Base-by-base conservation (phyloP, 1,140 invertebrate species). In the Brachionus koreanus region DNA sequence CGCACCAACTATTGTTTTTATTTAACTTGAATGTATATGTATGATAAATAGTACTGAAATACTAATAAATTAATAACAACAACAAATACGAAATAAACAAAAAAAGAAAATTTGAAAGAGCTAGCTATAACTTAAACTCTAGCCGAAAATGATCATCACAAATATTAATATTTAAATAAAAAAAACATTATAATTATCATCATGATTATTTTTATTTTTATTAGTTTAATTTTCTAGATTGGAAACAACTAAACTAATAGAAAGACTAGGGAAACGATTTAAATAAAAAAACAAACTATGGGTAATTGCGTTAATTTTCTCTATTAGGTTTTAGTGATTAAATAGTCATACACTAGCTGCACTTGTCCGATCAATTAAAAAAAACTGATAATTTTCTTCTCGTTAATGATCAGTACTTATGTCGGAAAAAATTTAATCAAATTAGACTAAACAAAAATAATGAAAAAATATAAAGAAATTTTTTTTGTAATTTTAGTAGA, bases 161-260 rank as follows among this genome's bases (percentile, higher is more conserved):
- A 74, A 74, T 39, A 72, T 46, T 74, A 46, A 46, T 74, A 74
- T 74, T 74, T 74, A 74, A 74, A 74, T 74, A 74, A 74, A 74
- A 74, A 74, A 74, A 74, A 74, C 69, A 74, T 74, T 74, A 74
- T 10, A 74, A 74, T 74, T 43, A 74, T 74, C 69, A 74, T 74
- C 69, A 74, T 74, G 69, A 74, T 74, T 74, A 13, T 74, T 46
- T 69, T 74, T 74, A 74, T 74, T 74, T 23, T 46, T 74, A 74
- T 74, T 74, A 74, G 69, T 46, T 74, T 74, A 74, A 74, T 74
- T 74, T 74, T 25, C 23, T 46, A 35, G 39, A 35, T 74, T 19
- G 35, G 33, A 65, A 69, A 69, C 65, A 69, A 69, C 35, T 69
- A 69, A 19, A 39, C 16, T 39, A 69, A 39, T 19, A 39, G 19